phyloP scores from a whole-genome alignment of 1,140 invertebrate genomes.

The Pseudachorutes palmiensis region DNA sequence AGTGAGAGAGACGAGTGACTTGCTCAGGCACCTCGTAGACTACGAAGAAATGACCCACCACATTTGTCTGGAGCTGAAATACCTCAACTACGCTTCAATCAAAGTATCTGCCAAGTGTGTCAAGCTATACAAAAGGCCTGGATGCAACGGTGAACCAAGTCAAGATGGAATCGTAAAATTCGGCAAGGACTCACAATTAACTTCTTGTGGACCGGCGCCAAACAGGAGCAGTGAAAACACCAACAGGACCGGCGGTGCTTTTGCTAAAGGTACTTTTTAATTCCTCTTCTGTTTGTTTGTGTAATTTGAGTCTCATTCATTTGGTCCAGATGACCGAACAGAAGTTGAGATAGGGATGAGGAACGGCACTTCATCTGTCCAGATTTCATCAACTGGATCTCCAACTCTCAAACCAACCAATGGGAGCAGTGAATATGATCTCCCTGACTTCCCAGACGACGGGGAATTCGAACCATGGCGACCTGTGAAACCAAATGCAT shows the following conservation, averaged over 20 bases:
- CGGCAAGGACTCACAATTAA: not conserved
- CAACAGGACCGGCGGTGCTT: not conserved
- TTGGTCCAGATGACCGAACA: too few species aligned
- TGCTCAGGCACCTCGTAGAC: not conserved
- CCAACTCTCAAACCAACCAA: not conserved
- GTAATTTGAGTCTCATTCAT: too few species aligned
- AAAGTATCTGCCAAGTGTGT: not conserved
- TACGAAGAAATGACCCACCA: not conserved
- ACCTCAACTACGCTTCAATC: not conserved
- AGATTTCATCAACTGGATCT: not conserved
- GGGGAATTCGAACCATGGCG: not conserved
- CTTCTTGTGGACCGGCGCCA: not conserved
- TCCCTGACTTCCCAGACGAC: not conserved
- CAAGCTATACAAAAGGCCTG: not conserved
- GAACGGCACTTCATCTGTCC: not conserved
- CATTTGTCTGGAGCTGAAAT: not conserved
- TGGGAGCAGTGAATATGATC: not conserved
- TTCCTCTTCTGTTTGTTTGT: too few species aligned
- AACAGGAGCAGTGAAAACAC: not conserved
- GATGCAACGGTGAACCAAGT: not conserved
- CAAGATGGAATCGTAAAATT: not conserved
- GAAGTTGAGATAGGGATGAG: too few species aligned
- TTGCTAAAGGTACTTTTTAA: too few species aligned
- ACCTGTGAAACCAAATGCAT: too few species aligned
- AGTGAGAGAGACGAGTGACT: not conserved